Base-by-base conservation (phyloP, 1,140 invertebrate species). In the Halotydeus destructor region DNA sequence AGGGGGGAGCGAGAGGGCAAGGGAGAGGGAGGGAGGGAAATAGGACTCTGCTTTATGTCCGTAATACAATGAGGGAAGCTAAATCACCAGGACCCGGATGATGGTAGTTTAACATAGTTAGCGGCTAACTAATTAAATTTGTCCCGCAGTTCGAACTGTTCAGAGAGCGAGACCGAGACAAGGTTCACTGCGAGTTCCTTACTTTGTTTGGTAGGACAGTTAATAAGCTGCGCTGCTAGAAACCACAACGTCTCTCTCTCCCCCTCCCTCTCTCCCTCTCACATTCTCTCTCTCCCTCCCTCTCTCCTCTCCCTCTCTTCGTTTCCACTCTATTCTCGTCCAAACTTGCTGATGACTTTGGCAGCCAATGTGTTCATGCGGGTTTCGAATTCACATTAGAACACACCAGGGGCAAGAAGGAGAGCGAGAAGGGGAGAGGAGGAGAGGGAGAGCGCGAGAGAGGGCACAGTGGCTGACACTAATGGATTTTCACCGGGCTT, bases 351-450 rank as follows among this genome's bases (percentile, higher is more conserved):
- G 19, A 18, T 14, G n/a, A 27, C 25, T 21, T 3, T 14, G 27
- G 11, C 3, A n/a, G 11, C 33, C 22, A 11, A 35, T 31, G 12
- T 12, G 30, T 30, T 30, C 9, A 11, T 9, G 27, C n/a, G 27
- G n/a, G 12, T 33, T 33, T 16, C 31, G 19, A 33, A 33, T 33
- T 5, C 14, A 16, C 31, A 16, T 33, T n/a, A 33, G n/a, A 33
- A 19, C n/a, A 33, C 26, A 24, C 18, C 40, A 39, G 40, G 30
- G 35, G 4, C 26, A 39, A 40, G n/a, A 9, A 24, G n/a, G 36
- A 24, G n/a, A 35, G 24, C 8, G 26, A 41, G 12, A 22, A 14
- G 11, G 26, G 19, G 12, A 19, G 18, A 36, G 5, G 11, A 6
- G 6, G 26, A 9, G 18, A 41, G 11, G 9, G 5, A 42, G 28